Base-by-base conservation (phyloP, 2,888 invertebrate genomes). In the Andrena trimmerana region DNA sequence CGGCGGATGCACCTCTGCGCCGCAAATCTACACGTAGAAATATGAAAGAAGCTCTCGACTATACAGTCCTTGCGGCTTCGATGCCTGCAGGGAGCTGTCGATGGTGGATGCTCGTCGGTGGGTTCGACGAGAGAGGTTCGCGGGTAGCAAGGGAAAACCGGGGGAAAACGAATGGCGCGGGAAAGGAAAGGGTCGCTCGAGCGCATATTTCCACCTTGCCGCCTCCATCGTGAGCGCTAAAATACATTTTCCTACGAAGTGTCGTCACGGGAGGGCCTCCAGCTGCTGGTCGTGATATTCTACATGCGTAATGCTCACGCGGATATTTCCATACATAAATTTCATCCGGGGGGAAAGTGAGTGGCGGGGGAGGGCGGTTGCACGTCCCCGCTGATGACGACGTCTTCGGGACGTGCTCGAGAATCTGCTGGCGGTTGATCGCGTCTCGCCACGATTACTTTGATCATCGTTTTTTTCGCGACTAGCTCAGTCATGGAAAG, bases 281-380 rank as follows among this genome's bases (percentile, higher is more conserved):
- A 91, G 91, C 91, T 91, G 91, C 90, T 89, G 89, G 90, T 88
- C 88, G 82, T 90, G 90, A 92, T 91, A 92, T 93, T 92, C 90
- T 89, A 91, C 91, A 91, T 92, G 92, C 91, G 92, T 92, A 91
- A 92, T 92, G 91, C 91, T 90, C 90, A 83, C 88, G 87, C 84
- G 91, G 89, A 91, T 90, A 93, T 93, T 92, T 92, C 90, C 92
- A 93, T 92, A 91, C 90, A 91, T 93, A 92, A 92, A 93, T 93
- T 92, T 93, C 86, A 86, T 91, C 86, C 79, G 78, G 78, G 67
- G 67, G 77, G 81, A 81, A 83, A 84, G 84, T 83, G 76, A 78
- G 72, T 70, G 76, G 66, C 70, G 69, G 67, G 13, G 42, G 42
- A 42, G 42, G 57, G 65, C 71, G 71, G 81, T 65, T 83, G 79